Evolutionary conservation across 1,140 invertebrate genomes (phyloP).

Genomic region (Drosophila kepulauana): DNA sequence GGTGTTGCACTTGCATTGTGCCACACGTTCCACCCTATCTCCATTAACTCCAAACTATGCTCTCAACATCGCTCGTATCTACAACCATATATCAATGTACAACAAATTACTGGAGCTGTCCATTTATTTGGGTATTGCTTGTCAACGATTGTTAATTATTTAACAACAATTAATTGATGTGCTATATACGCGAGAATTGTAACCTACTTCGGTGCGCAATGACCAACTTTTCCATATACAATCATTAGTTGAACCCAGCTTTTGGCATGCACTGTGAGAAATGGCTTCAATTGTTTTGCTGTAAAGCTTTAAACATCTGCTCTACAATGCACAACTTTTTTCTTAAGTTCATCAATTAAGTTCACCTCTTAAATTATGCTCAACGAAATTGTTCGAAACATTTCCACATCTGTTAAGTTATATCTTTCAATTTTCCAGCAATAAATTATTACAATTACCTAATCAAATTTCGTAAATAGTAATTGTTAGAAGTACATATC

Average conservation of each 20-base stretch:
- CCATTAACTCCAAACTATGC: neutral
- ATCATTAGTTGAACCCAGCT: neutral
- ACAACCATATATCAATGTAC: conserved; percentile 66
- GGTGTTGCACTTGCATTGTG: conserved; percentile 58
- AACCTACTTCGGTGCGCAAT: conserved; percentile 12
- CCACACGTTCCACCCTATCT: too few relatives aligned
- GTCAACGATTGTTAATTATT: conserved; percentile 33
- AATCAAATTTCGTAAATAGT: too few relatives aligned
- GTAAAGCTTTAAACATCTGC: neutral
- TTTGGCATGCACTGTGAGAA: neutral
- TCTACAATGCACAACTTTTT: too few relatives aligned
- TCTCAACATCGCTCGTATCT: conserved; percentile 9
- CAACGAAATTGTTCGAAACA: too few relatives aligned
- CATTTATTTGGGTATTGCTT: conserved; percentile 25
- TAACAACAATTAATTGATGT: conserved; percentile 37
- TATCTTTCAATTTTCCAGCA: too few relatives aligned
- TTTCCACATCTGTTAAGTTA: too few relatives aligned
- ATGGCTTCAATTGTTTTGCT: neutral
- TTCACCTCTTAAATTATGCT: too few relatives aligned
- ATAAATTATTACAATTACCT: too few relatives aligned
- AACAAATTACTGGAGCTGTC: conserved; percentile 43
- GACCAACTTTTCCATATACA: neutral
- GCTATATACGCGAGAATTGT: conserved; percentile 12
- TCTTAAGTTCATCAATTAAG: too few relatives aligned
- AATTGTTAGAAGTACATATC: too few relatives aligned